Percentiles rank a stretch among this genome's conserved stretches.
phyloP scores from a whole-genome alignment of 1,140 invertebrate genomes.

The Diploscapter pachys region DNA sequence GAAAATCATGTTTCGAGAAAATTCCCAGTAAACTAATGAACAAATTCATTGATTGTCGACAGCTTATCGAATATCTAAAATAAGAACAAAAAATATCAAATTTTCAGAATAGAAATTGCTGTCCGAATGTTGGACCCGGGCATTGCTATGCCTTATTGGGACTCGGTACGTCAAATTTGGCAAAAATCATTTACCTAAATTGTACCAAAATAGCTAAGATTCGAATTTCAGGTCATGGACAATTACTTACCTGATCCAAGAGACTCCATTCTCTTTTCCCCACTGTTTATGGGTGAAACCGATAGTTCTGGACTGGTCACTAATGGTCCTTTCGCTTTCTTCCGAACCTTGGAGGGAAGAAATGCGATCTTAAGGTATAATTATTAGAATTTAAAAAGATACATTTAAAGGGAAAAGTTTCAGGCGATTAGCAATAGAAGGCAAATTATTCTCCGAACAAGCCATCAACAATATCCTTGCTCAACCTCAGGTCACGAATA shows the following conservation, averaged over 20 bases:
- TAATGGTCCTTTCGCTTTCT: slow-evolving; percentile 48
- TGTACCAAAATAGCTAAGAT: too few relatives aligned
- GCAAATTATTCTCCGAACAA: slow-evolving; percentile 44
- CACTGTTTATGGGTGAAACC: slow-evolving; percentile 54
- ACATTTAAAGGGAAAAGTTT: background rate
- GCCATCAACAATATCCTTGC: slow-evolving; percentile 46
- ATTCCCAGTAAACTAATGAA: too few relatives aligned
- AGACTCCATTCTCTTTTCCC: slow-evolving; percentile 59
- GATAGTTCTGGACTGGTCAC: slow-evolving; percentile 40
- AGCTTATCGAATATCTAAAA: too few relatives aligned
- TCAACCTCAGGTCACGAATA: slow-evolving; percentile 44
- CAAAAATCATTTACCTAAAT: too few relatives aligned
- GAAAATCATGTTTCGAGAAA: too few relatives aligned
- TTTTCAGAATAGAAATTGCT: slow-evolving; percentile 47
- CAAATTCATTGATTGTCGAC: too few relatives aligned
- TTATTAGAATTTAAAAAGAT: slow-evolving; percentile 14
- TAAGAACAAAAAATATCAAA: background rate
- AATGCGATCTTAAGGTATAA: slow-evolving; percentile 27
- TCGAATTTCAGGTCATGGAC: slow-evolving; percentile 43
- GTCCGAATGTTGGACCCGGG: slow-evolving; percentile 48
- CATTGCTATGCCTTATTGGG: slow-evolving; percentile 61
- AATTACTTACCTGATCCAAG: slow-evolving; percentile 51
- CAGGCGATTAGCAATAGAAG: slow-evolving; percentile 45
- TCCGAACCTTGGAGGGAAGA: slow-evolving; percentile 47
- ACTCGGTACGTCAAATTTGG: slow-evolving; percentile 38